Percentiles rank a stretch among this genome's conserved stretches.
Evolutionary conservation across 1,140 invertebrate genomes (phyloP).

Genomic region (Rhyacophila brunnea): DNA sequence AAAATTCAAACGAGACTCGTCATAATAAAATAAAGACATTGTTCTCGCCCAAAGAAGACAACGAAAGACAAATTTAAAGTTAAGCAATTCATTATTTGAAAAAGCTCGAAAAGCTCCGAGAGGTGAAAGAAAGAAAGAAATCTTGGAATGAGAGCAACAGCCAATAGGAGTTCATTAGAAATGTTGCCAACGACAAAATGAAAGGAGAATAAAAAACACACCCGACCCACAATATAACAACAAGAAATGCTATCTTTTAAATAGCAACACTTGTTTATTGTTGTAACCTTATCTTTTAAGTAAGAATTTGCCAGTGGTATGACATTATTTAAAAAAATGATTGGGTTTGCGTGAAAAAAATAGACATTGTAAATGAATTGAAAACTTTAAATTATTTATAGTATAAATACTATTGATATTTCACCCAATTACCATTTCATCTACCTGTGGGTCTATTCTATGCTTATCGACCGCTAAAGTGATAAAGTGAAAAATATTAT

Average conservation of each 20-base stretch:
- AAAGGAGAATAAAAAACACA: slow-evolving; percentile 8
- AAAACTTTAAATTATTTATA: too few relatives aligned
- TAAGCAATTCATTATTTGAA: slow-evolving; percentile 11
- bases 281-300: slow-evolving; percentile 7
- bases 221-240: not conserved
- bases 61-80: slow-evolving; percentile 14
- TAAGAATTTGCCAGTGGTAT: not conserved
- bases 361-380: too few relatives aligned
- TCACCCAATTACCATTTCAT: too few relatives aligned
- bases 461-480: too few relatives aligned
- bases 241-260: slow-evolving; percentile 9
- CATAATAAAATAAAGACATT: slow-evolving; percentile 15
- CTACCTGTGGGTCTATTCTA: too few relatives aligned
- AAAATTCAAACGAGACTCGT: slow-evolving; percentile 12
- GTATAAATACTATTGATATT: too few relatives aligned
- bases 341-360: not conserved
- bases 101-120: not conserved
- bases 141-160: too few relatives aligned
- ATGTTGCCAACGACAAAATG: too few relatives aligned
- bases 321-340: not conserved
- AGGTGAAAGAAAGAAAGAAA: slow-evolving; percentile 3
- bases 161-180: slow-evolving; percentile 17
- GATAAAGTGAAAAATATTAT: too few relatives aligned
- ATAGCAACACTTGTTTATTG: slow-evolving; percentile 21
- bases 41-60: slow-evolving; percentile 11